Evolutionary conservation across 2,888 invertebrate species (phyloP).

Genomic region (Steinernema hermaphroditum): DNA sequence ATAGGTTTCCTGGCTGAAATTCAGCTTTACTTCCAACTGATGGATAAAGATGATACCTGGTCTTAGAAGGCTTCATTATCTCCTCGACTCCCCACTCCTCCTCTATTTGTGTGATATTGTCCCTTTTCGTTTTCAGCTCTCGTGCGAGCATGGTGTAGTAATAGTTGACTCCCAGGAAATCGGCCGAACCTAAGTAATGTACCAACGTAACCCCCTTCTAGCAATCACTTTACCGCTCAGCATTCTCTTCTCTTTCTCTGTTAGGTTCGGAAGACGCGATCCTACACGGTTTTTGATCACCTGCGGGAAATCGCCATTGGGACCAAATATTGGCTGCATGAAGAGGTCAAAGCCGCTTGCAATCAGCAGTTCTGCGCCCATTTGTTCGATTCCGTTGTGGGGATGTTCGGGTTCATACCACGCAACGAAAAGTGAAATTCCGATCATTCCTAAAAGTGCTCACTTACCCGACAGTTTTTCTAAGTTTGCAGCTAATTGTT

Average conservation of each 20-base stretch:
- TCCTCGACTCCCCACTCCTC: background rate
- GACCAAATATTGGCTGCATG: constrained; percentile 32
- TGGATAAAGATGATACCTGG: background rate
- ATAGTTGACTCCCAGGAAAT: constrained; percentile 78
- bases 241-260: constrained; percentile 58
- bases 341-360: constrained; percentile 27
- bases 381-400: background rate
- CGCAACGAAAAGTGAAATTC: background rate
- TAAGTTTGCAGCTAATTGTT: background rate
- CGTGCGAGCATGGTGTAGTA: constrained; percentile 70
- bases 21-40: background rate
- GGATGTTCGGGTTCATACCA: constrained; percentile 29
- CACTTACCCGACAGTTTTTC: background rate
- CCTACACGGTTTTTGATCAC: constrained; percentile 19
- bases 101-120: background rate
- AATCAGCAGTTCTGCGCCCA: background rate
- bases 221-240: constrained; percentile 25
- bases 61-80: constrained; percentile 3
- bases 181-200: constrained; percentile 72
- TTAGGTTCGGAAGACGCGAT: constrained; percentile 64
- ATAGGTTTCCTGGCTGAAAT: no score
- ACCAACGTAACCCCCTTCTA: background rate
- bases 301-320: constrained; percentile 28
- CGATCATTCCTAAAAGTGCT: background rate
- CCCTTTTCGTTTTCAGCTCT: constrained; percentile 67